Percentiles rank a stretch among this genome's conserved stretches.
Evolutionary conservation across 2,797 vertebrate genomes (phyloP).

Genomic region (Rhinoraja longicauda): DNA sequence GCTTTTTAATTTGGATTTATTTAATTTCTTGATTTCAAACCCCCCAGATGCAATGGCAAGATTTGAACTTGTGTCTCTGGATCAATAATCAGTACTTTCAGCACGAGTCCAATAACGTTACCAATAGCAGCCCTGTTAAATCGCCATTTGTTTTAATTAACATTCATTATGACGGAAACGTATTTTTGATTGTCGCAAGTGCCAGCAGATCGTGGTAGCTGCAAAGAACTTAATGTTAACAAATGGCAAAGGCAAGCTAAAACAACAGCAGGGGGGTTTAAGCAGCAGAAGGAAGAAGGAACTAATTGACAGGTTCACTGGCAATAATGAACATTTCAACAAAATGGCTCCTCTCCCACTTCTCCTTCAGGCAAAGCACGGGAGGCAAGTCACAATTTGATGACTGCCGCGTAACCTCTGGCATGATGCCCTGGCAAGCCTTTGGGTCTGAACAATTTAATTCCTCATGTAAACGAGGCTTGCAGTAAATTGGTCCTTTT

Average conservation of each 20-base stretch:
- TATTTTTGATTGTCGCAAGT: neutral
- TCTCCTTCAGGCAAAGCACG: neutral
- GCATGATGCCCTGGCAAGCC: neutral
- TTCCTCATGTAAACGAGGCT: neutral
- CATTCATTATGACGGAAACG: neutral
- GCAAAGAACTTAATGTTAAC: neutral
- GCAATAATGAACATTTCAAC: neutral
- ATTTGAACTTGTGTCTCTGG: no score
- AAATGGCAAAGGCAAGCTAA: neutral
- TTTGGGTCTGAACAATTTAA: neutral
- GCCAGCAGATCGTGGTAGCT: neutral
- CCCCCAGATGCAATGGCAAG: no score
- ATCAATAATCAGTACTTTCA: no score
- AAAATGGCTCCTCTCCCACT: neutral
- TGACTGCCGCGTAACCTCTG: neutral
- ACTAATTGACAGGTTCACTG: neutral
- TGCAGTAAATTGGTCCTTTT: neutral
- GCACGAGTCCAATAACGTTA: no score
- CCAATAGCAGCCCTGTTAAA: neutral
- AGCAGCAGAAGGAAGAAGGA: neutral
- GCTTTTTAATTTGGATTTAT: no score
- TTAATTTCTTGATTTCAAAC: no score
- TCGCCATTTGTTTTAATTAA: neutral
- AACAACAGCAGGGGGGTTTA: neutral
- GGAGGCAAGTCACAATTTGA: neutral